Percentiles rank a stretch among this genome's conserved stretches.
phyloP scores from a whole-genome alignment of 2,113 vertebrate genomes.

The Daubentonia madagascariensis region DNA sequence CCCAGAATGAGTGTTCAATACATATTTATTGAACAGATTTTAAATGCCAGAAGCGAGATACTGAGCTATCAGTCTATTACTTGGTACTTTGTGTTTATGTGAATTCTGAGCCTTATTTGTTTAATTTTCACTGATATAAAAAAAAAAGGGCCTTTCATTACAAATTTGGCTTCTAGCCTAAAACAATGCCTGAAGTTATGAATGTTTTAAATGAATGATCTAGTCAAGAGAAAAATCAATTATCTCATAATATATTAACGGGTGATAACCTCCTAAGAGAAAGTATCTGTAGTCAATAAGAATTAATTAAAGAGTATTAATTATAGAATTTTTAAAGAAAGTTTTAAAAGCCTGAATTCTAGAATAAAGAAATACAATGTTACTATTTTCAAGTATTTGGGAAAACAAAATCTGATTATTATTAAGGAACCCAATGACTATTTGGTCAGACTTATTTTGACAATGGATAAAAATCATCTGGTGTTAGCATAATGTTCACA shows the following conservation, averaged over 20 bases:
- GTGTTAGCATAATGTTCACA: not conserved
- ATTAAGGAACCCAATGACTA: not conserved
- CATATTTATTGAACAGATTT: not conserved
- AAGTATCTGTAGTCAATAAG: not conserved
- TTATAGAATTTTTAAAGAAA: not conserved
- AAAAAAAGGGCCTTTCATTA: not conserved
- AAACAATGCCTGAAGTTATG: not conserved
- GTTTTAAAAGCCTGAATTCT: constrained; percentile 29
- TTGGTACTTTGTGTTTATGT: not conserved
- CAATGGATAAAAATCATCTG: constrained; percentile 28
- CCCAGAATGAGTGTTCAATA: not conserved
- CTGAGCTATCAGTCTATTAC: too few relatives aligned
- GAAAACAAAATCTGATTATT: constrained; percentile 54
- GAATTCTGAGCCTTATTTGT: not conserved
- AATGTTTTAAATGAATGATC: not conserved
- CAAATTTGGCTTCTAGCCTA: not conserved
- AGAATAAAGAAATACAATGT: constrained; percentile 31
- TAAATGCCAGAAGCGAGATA: not conserved
- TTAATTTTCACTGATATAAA: constrained; percentile 5
- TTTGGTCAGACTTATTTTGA: not conserved
- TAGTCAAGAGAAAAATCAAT: not conserved
- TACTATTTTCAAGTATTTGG: constrained; percentile 2
- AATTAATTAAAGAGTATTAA: constrained; percentile 9
- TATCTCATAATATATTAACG: not conserved
- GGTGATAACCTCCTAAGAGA: not conserved